These are phyloP conservation scores for Morus bassanus DNA, from an alignment of 2,797 vertebrate species.

Conservation along the genomic window DNA sequence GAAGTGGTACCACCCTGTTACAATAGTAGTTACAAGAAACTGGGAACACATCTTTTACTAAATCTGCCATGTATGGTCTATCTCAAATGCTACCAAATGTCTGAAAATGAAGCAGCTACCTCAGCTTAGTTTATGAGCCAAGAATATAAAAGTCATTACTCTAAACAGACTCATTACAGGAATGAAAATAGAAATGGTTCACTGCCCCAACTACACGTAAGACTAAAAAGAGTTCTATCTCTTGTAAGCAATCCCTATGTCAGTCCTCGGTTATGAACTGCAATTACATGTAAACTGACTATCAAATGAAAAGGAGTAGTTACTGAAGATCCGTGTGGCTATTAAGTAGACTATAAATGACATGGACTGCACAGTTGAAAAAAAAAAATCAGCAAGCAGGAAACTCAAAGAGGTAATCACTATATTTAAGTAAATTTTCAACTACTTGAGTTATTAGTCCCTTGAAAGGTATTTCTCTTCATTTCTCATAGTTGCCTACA, in stretches of 20 bases:
- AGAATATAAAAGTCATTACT: not conserved
- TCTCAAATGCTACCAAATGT: not conserved
- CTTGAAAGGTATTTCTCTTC: not conserved
- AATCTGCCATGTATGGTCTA: not conserved
- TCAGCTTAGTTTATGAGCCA: not conserved
- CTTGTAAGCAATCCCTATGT: not conserved
- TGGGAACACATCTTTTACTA: not conserved
- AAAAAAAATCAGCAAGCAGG: not conserved
- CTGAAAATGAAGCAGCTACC: not conserved
- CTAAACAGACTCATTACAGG: not conserved
- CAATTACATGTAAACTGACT: not conserved
- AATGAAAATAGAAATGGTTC: not conserved
- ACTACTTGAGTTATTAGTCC: not conserved
- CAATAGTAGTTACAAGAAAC: not conserved
- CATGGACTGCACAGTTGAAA: rapidly evolving
- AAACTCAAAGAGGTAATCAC: not conserved
- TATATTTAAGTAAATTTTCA: not conserved
- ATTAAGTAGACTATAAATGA: not conserved
- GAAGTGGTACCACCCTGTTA: not conserved
- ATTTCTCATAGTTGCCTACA: not conserved
- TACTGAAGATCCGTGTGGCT: not conserved
- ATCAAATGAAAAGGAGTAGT: not conserved
- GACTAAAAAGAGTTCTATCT: not conserved
- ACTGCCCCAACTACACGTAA: not conserved
- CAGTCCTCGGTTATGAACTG: not conserved